Evolutionary conservation across 2,888 invertebrate species (phyloP).

Genomic region (Petrolisthes cinctipes): DNA sequence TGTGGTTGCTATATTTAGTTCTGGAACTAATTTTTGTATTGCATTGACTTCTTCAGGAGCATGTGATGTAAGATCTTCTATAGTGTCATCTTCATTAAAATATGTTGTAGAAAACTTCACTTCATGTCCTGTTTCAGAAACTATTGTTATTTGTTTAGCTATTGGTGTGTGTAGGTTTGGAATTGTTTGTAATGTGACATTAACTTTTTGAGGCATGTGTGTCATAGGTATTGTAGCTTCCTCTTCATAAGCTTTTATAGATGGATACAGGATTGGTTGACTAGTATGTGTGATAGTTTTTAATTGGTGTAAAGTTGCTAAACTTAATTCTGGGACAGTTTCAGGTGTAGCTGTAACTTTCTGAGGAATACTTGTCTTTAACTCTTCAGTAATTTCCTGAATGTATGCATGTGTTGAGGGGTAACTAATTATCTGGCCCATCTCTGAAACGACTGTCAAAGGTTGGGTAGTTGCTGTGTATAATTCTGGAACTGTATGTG

Average conservation of each 20-base stretch:
- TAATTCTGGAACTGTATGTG: conserved; percentile 22
- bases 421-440: conserved; percentile 7
- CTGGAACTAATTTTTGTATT: background rate
- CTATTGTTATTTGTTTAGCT: conserved; percentile 14
- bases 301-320: background rate
- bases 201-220: conserved; percentile 12
- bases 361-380: background rate
- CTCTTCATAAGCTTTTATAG: background rate
- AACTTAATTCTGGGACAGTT: background rate
- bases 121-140: conserved; percentile 24
- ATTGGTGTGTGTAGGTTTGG: conserved; percentile 19
- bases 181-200: conserved; percentile 13
- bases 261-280: background rate
- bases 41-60: conserved; percentile 6
- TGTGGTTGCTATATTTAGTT: conserved; percentile 3
- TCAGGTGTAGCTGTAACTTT: background rate
- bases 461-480: conserved; percentile 25
- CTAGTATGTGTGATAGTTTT: background rate
- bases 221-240: background rate
- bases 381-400: background rate
- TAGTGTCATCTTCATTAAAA: conserved; percentile 15
- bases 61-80: conserved; percentile 2
- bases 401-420: background rate
- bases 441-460: conserved; percentile 19
- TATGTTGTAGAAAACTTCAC: background rate